Evolutionary conservation across 2,888 invertebrate species (phyloP).

Genomic region (Dascillus cervinus): DNA sequence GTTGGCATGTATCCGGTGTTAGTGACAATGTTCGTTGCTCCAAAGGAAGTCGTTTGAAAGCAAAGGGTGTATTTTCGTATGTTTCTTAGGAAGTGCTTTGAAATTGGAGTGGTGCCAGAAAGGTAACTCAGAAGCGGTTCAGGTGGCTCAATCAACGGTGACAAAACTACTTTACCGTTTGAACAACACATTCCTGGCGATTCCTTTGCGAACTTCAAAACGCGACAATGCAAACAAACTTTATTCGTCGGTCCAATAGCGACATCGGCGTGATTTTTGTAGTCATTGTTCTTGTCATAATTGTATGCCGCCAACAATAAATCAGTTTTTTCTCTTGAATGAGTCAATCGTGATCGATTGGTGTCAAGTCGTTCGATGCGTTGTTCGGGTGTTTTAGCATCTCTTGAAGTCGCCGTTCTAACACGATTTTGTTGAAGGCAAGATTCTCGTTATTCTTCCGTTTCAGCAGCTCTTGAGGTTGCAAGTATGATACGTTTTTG

Average conservation of each 20-base stretch:
- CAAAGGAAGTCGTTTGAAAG: conserved; percentile 16
- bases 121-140: background rate
- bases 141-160: background rate
- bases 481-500: too few relatives aligned
- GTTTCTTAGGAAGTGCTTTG: conserved; percentile 11
- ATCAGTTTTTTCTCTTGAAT: too few relatives aligned
- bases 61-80: conserved; percentile 11
- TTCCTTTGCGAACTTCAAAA: background rate
- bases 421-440: too few relatives aligned
- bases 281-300: background rate
- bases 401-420: too few relatives aligned
- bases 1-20: too few relatives aligned
- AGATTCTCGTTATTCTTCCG: too few relatives aligned
- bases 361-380: too few relatives aligned
- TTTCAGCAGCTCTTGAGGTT: too few relatives aligned
- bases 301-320: conserved; percentile 2
- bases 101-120: conserved; percentile 8
- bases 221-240: too few relatives aligned
- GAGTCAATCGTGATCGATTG: too few relatives aligned
- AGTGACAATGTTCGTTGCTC: conserved; percentile 7
- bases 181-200: conserved; percentile 1
- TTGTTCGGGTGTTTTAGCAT: too few relatives aligned
- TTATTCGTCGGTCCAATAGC: background rate
- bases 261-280: background rate
- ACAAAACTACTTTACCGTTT: background rate